phyloP scores from a whole-genome alignment of 1,140 invertebrate genomes.

The Lepidurus arcticus region DNA sequence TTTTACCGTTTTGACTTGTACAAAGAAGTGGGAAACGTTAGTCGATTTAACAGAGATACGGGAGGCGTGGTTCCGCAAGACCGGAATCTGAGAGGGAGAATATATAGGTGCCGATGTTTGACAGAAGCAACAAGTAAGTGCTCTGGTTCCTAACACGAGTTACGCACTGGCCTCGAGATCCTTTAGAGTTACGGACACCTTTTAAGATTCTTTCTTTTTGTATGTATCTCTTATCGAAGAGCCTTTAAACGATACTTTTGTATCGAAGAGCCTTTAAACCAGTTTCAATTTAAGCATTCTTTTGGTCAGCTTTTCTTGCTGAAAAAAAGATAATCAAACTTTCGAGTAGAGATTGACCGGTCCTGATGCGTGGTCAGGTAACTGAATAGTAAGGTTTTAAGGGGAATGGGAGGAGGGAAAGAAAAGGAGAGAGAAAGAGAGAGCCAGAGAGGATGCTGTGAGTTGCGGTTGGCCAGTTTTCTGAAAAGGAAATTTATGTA shows the following conservation, averaged over 20 bases:
- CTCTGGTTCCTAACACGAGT: too few species aligned
- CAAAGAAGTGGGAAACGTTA: not conserved
- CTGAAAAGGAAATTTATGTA: slow-evolving; percentile 11
- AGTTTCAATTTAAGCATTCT: too few species aligned
- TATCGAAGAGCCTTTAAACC: too few species aligned
- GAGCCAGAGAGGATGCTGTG: not conserved
- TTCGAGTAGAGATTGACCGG: not conserved
- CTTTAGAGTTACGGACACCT: too few species aligned
- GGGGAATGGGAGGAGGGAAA: not conserved
- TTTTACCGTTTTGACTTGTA: not conserved
- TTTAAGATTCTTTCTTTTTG: too few species aligned
- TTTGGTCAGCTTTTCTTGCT: too few species aligned
- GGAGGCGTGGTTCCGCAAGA: not conserved
- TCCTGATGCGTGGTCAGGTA: not conserved
- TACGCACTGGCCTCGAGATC: too few species aligned
- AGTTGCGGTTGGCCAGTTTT: not conserved
- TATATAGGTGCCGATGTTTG: too few species aligned
- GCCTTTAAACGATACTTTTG: too few species aligned
- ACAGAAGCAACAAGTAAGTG: too few species aligned
- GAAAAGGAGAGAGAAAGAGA: slow-evolving; percentile 2
- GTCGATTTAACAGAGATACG: not conserved
- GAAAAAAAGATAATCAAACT: too few species aligned
- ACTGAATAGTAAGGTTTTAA: not conserved
- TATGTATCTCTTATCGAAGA: too few species aligned
- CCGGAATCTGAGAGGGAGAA: not conserved